phyloP scores from a whole-genome alignment of 2,797 vertebrate genomes.

The Chelon labrosus region DNA sequence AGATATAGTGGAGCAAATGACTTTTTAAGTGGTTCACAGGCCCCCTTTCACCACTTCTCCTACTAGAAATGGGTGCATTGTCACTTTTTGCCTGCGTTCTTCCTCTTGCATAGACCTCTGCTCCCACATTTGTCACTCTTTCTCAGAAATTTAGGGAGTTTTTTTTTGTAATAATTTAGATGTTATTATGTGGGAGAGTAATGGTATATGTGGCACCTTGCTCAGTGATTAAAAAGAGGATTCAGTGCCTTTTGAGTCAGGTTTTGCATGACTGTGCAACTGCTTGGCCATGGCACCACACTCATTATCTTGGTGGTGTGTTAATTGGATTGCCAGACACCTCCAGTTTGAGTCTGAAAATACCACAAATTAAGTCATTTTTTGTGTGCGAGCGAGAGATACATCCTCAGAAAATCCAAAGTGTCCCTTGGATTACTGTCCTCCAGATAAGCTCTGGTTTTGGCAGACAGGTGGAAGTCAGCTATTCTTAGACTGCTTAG shows the following conservation, averaged over 20 bases:
- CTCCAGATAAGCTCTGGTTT: constrained; percentile 66
- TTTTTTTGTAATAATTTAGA: constrained; percentile 12
- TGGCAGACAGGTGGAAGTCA: constrained; percentile 74
- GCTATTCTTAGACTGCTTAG: constrained; percentile 75
- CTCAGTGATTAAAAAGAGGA: constrained; percentile 33
- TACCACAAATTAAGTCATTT: constrained; percentile 58
- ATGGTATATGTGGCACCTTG: background rate
- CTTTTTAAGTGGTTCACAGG: constrained; percentile 65
- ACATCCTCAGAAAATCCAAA: constrained; percentile 51
- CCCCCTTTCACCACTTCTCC: constrained; percentile 41
- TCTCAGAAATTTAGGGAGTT: background rate
- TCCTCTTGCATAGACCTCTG: background rate
- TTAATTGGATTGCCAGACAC: constrained; percentile 74
- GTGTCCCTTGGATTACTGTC: constrained; percentile 67
- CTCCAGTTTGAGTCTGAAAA: constrained; percentile 61
- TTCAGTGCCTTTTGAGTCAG: constrained; percentile 36
- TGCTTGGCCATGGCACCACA: constrained; percentile 42
- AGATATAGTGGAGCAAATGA: constrained; percentile 62
- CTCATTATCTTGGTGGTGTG: constrained; percentile 69
- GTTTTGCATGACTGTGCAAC: constrained; percentile 55
- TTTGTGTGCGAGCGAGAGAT: constrained; percentile 10
- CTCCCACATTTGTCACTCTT: background rate
- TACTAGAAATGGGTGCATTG: constrained; percentile 27
- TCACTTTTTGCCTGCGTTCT: constrained; percentile 14
- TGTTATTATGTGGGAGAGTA: constrained; percentile 8